These are phyloP conservation scores for Melieria crassipennis DNA, from an alignment of 2,888 invertebrate genomes.

Conservation along the genomic window DNA sequence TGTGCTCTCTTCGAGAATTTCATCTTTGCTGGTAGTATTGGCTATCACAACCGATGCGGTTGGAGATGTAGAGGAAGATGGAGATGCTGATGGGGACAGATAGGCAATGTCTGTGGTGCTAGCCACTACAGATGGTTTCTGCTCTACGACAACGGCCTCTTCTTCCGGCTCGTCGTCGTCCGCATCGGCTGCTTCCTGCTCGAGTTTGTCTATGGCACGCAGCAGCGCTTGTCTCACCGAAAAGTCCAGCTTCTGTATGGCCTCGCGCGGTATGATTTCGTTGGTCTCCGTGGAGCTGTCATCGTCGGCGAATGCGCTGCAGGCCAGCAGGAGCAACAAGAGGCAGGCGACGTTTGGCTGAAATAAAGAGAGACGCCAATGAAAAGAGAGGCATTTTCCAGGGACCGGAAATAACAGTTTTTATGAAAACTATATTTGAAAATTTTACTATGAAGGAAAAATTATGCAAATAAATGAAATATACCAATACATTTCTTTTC, in stretches of 20 bases:
- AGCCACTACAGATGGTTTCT: neutral
- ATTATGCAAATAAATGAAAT: no score
- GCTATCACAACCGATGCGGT: neutral
- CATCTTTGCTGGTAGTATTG: constrained; percentile 37
- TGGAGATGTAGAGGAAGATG: neutral
- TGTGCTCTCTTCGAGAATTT: constrained; percentile 67
- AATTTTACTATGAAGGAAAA: no score
- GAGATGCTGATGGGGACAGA: constrained; percentile 1
- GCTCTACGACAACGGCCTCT: constrained; percentile 45
- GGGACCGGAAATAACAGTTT: no score
- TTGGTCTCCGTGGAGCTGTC: constrained; percentile 61
- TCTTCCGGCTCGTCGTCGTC: constrained; percentile 55
- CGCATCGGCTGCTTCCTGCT: constrained; percentile 68
- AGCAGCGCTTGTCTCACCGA: constrained; percentile 79
- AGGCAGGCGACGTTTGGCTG: constrained; percentile 51
- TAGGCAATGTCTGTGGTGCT: neutral
- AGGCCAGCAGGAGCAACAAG: constrained; percentile 47
- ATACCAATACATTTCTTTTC: no score
- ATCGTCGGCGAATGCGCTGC: constrained; percentile 40
- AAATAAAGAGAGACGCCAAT: constrained; percentile 18
- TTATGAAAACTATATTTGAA: no score
- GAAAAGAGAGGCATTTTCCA: no score
- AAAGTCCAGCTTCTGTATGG: constrained; percentile 70
- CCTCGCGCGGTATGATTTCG: constrained; percentile 69
- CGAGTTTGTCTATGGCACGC: constrained; percentile 79